Evolutionary conservation across 2,113 vertebrate species (phyloP).

Genomic region (Xiphophorus maculatus): DNA sequence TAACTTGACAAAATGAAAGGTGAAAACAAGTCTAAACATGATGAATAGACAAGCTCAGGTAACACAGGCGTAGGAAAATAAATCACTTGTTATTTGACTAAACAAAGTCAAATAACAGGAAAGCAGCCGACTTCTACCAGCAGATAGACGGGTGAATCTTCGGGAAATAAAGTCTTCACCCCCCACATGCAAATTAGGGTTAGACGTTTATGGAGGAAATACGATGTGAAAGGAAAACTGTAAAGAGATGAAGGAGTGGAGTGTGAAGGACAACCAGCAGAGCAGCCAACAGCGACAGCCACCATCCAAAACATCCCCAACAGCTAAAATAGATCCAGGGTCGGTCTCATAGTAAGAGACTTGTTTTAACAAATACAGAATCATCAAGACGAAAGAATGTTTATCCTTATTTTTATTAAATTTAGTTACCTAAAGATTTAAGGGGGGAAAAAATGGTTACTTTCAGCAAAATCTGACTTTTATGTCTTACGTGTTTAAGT

Average conservation of each 20-base stretch:
- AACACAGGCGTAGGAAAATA: not conserved
- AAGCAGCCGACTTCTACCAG: constrained; percentile 16
- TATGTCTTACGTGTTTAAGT: too few relatives aligned
- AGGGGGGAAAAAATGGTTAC: too few relatives aligned
- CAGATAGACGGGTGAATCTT: not conserved
- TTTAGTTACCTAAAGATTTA: too few relatives aligned
- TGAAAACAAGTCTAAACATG: not conserved
- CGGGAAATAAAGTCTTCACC: constrained; percentile 62
- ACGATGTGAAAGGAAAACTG: not conserved
- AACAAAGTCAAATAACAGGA: constrained; percentile 57
- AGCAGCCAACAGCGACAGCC: constrained; percentile 24
- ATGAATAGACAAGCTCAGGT: not conserved
- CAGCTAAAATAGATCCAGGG: not conserved
- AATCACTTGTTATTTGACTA: constrained; percentile 40
- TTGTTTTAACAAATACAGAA: not conserved
- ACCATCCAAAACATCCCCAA: constrained; percentile 69
- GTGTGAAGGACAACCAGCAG: constrained; percentile 2
- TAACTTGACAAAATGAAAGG: not conserved
- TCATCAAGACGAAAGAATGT: not conserved
- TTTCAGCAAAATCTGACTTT: too few relatives aligned
- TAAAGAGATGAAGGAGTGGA: constrained; percentile 64
- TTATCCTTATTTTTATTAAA: too few relatives aligned
- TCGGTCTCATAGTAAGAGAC: not conserved
- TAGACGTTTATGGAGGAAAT: not conserved
- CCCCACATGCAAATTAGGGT: constrained; percentile 18